phyloP scores from a whole-genome alignment of 2,888 invertebrate genomes.

The Hirudinaria manillensis region DNA sequence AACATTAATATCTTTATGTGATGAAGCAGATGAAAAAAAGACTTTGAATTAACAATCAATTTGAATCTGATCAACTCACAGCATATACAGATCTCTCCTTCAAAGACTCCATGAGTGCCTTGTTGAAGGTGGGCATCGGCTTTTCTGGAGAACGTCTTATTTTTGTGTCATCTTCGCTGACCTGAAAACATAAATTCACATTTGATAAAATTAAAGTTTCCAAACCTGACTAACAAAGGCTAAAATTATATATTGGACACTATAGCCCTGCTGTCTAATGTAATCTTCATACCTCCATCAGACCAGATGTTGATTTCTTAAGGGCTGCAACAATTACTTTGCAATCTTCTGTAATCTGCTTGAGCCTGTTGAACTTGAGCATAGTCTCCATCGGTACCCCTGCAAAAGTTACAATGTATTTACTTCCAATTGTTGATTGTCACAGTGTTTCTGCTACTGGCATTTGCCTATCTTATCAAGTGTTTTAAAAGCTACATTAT shows the following conservation, averaged over 20 bases:
- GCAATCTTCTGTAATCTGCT: constrained; percentile 63
- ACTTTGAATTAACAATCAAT: neutral
- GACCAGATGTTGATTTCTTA: constrained; percentile 66
- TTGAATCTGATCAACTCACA: constrained; percentile 18
- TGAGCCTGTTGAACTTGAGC: constrained; percentile 79
- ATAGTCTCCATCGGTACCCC: constrained; percentile 79
- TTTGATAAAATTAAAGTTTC: too few species aligned
- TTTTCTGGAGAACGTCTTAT: constrained; percentile 68
- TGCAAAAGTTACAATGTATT: constrained; percentile 27
- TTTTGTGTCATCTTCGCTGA: constrained; percentile 66
- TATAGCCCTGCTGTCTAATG: neutral
- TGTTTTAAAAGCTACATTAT: neutral
- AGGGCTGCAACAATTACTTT: constrained; percentile 70
- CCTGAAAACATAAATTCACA: constrained; percentile 50
- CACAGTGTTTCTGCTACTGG: too few species aligned
- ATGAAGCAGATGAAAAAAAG: neutral
- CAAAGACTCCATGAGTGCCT: constrained; percentile 74
- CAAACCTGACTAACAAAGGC: too few species aligned
- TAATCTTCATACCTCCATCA: constrained; percentile 62
- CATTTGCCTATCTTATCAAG: neutral
- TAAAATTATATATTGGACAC: neutral
- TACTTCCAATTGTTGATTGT: neutral
- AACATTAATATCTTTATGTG: neutral
- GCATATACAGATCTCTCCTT: constrained; percentile 70
- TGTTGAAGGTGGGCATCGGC: constrained; percentile 76